Evolutionary conservation across 2,888 invertebrate genomes (phyloP).

Genomic region (Luperina nickerlii): DNA sequence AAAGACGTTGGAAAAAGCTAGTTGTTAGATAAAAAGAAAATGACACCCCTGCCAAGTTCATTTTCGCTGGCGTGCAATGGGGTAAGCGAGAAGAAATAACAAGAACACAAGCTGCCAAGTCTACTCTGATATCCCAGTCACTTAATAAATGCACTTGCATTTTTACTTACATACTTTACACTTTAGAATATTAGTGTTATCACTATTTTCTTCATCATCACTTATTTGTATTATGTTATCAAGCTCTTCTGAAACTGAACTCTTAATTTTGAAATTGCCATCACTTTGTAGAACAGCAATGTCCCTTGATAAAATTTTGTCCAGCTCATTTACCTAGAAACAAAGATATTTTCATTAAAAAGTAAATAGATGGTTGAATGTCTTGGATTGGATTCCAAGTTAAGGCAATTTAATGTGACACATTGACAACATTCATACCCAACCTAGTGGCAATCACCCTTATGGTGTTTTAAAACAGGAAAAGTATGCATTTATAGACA

Average conservation of each 20-base stretch:
- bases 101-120: not conserved
- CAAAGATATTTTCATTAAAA: not conserved
- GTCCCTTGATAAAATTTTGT: slow-evolving; percentile 88
- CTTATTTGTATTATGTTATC: slow-evolving; percentile 88
- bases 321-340: slow-evolving; percentile 90
- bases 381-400: not conserved
- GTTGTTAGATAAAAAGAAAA: not conserved
- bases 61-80: not conserved
- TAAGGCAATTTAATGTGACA: not conserved
- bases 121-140: not conserved
- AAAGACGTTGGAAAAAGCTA: not conserved
- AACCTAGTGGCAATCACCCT: not conserved
- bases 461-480: slow-evolving; percentile 4
- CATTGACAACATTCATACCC: not conserved
- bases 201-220: slow-evolving; percentile 84
- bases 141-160: slow-evolving; percentile 1
- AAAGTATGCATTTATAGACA: not conserved
- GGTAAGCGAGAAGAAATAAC: not conserved
- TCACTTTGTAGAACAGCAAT: slow-evolving; percentile 92
- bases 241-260: slow-evolving; percentile 69
- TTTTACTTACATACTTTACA: slow-evolving; percentile 86
- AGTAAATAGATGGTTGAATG: not conserved
- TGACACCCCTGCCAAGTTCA: no score
- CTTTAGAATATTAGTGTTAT: slow-evolving; percentile 74
- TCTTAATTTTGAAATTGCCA: slow-evolving; percentile 90